A percentile compares a stretch with the other conserved stretches of the same genome.
These are phyloP conservation scores for Cacatua alba DNA, from an alignment of 2,113 vertebrate genomes.

Conservation along the genomic window DNA sequence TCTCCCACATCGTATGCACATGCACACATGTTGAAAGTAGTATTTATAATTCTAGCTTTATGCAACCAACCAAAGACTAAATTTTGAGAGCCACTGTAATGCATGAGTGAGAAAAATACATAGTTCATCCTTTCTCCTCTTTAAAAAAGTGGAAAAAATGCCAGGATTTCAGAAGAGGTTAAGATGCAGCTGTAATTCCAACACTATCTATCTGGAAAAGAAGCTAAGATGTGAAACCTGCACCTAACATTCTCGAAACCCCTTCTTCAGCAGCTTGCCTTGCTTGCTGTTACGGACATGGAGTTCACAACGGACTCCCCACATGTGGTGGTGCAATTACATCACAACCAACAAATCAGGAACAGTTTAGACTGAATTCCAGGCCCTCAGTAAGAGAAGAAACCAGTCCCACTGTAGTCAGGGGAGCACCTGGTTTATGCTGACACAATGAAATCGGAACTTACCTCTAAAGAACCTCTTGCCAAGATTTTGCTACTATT, in stretches of 20 bases:
- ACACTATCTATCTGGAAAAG: neutral
- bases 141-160: neutral
- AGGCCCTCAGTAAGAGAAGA: neutral
- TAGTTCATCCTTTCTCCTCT: neutral
- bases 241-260: neutral
- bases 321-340: neutral
- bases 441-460: neutral
- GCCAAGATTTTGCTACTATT: neutral
- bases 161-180: neutral
- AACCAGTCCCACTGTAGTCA: accelerated
- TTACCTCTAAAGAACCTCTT: neutral
- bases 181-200: neutral
- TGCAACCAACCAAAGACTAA: neutral
- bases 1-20: neutral
- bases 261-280: neutral
- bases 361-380: neutral
- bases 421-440: neutral
- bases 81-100: neutral
- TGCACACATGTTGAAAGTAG: neutral
- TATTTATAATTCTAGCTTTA: neutral
- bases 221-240: neutral
- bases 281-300: neutral
- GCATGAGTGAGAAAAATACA: neutral
- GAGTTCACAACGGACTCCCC: neutral
- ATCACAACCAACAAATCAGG: neutral